A percentile compares a stretch with the other conserved stretches of the same genome.
Conservation (phyloP, 2,797 vertebrate species). For the Perodicticus potto region DNA sequence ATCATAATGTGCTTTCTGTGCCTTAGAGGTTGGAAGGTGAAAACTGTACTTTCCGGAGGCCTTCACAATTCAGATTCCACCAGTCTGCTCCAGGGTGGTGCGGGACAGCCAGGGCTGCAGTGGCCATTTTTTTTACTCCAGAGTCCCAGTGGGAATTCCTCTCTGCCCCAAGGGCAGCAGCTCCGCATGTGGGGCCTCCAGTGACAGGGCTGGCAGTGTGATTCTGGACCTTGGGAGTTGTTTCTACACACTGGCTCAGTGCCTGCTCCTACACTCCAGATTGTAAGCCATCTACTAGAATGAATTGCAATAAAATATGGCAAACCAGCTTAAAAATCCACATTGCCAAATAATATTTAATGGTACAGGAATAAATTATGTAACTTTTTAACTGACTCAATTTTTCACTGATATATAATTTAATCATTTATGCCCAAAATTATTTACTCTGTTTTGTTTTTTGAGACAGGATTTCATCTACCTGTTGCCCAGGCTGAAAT, state of each 20-base stretch:
- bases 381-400: neutral
- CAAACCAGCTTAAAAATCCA: neutral
- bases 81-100: neutral
- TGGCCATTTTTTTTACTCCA: neutral
- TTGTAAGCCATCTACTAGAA: neutral
- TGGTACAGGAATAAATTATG: neutral
- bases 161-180: neutral
- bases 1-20: neutral
- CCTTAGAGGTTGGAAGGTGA: neutral
- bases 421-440: neutral
- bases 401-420: neutral
- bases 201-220: neutral
- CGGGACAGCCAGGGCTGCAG: fast-evolving
- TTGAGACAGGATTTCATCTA: too few relatives aligned
- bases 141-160: fast-evolving
- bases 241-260: neutral
- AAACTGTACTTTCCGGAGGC: slow-evolving; percentile 23
- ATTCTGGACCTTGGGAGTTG: neutral
- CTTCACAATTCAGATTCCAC: neutral
- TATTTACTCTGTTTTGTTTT: neutral
- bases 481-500: too few relatives aligned
- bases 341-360: neutral
- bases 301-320: neutral
- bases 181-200: too few relatives aligned
- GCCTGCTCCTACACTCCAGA: neutral